These are phyloP conservation scores for Orientallactaga sibirica DNA, from an alignment of 2,797 vertebrate genomes.

Conservation along the genomic window DNA sequence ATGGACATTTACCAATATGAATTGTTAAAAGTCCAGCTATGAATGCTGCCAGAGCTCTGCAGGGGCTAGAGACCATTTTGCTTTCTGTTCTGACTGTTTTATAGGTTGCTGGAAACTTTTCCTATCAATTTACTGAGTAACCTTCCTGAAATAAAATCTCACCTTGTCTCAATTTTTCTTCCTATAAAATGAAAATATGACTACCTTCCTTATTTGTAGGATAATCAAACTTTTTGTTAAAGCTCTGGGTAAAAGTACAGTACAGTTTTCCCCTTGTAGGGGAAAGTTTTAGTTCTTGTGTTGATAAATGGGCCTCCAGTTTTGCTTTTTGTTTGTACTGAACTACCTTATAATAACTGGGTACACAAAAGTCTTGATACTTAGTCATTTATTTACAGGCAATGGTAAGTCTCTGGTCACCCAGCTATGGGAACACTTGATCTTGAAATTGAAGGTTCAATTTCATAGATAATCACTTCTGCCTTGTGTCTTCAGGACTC, in stretches of 20 bases:
- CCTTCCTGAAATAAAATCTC: constrained; percentile 71
- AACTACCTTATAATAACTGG: constrained; percentile 72
- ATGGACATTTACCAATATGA: constrained; percentile 58
- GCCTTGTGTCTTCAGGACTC: constrained; percentile 75
- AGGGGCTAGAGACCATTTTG: constrained; percentile 18
- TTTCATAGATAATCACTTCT: constrained; percentile 82
- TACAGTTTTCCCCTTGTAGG: neutral
- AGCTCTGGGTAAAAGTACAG: constrained; percentile 25
- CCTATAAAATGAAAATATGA: constrained; percentile 73
- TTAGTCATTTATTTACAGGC: constrained; percentile 77
- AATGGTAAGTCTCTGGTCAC: constrained; percentile 76
- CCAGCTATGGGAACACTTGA: constrained; percentile 77
- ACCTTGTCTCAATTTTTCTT: constrained; percentile 77
- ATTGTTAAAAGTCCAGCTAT: neutral
- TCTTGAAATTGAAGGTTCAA: constrained; percentile 82
- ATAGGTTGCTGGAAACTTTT: constrained; percentile 59
- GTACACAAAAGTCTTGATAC: constrained; percentile 65
- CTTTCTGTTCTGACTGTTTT: constrained; percentile 62
- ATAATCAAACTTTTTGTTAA: constrained; percentile 7
- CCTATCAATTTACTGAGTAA: constrained; percentile 68
- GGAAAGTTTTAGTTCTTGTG: constrained; percentile 69
- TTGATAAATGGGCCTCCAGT: constrained; percentile 79
- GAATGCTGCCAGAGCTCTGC: constrained; percentile 2
- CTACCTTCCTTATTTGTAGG: constrained; percentile 66
- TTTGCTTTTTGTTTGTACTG: constrained; percentile 81